phyloP scores from a whole-genome alignment of 2,888 invertebrate species.

The Lamellibrachia satsuma region DNA sequence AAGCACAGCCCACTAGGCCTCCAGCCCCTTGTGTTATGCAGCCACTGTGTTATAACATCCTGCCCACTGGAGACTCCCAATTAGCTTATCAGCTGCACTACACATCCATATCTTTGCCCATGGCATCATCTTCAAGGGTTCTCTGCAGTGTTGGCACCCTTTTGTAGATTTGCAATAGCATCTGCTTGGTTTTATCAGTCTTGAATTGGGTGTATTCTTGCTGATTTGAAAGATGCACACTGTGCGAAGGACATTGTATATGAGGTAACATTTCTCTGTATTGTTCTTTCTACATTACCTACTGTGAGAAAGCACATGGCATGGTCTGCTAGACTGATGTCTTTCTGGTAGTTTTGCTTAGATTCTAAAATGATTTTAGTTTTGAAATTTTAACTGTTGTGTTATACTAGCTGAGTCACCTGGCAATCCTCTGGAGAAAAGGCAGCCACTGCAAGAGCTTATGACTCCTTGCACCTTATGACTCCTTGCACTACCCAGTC shows the following conservation, averaged over 20 bases:
- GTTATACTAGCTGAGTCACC: too few relatives aligned
- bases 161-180: background rate
- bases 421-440: too few relatives aligned
- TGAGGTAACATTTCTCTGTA: background rate
- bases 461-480: too few relatives aligned
- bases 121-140: background rate
- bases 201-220: background rate
- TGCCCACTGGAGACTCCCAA: background rate
- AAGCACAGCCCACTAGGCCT: background rate
- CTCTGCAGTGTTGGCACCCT: background rate
- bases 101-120: background rate
- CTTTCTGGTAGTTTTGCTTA: background rate
- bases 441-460: too few relatives aligned
- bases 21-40: background rate
- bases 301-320: background rate
- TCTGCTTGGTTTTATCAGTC: conserved; percentile 2
- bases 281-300: background rate
- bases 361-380: background rate
- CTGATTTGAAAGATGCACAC: background rate
- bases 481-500: too few relatives aligned
- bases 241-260: background rate
- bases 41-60: background rate
- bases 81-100: background rate
- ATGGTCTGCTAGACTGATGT: background rate
- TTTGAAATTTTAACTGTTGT: background rate